Conservation (phyloP, 2,888 invertebrate species). For the Gymnocheta viridis region DNA sequence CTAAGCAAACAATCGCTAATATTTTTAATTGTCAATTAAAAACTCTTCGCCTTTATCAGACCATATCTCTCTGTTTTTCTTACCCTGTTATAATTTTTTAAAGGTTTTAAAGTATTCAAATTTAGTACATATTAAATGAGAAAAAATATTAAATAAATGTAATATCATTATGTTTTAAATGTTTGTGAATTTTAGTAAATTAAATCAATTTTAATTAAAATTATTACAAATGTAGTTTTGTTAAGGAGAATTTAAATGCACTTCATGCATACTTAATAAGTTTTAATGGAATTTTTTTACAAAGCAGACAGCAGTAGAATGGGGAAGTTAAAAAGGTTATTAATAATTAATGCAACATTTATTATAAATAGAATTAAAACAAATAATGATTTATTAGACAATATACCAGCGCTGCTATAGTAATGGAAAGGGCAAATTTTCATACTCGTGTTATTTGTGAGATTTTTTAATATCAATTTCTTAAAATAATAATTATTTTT, state of each 20-base stretch:
- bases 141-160: slow-evolving; percentile 35
- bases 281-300: not conserved
- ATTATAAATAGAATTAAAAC: not conserved
- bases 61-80: not conserved
- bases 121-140: slow-evolving; percentile 13
- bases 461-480: no score
- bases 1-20: no score
- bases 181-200: slow-evolving; percentile 34
- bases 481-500: no score
- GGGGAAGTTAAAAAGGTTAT: not conserved
- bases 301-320: not conserved
- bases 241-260: not conserved
- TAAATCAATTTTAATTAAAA: slow-evolving; percentile 41
- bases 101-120: slow-evolving; percentile 1
- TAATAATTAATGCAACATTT: not conserved
- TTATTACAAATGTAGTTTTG: slow-evolving; percentile 25
- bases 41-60: no score
- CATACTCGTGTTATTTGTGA: no score
- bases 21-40: no score
- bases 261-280: slow-evolving; percentile 39
- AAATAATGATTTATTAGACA: not conserved
- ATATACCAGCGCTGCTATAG: no score
- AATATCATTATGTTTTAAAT: slow-evolving; percentile 26
- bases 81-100: not conserved
- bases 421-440: no score